Evolutionary conservation across 2,113 vertebrate genomes (phyloP).

Genomic region (Haemorhous mexicanus): DNA sequence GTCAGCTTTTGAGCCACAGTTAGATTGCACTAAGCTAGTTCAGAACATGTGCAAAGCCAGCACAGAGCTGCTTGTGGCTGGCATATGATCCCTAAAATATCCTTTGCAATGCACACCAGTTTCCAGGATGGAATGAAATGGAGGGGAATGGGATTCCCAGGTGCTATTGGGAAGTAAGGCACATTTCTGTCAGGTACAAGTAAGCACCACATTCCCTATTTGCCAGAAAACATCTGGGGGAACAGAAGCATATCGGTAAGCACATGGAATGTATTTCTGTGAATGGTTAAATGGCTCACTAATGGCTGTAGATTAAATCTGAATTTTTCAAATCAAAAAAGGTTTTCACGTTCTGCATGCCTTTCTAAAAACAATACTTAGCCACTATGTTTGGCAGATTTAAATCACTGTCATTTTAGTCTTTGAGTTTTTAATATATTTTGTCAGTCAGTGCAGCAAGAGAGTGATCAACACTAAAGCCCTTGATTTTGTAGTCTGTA

Average conservation of each 20-base stretch:
- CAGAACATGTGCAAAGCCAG: not conserved
- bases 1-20: not conserved
- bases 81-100: not conserved
- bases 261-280: not conserved
- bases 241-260: rapidly evolving
- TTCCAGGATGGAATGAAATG: not conserved
- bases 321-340: not conserved
- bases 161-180: not conserved
- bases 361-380: not conserved
- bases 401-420: not conserved
- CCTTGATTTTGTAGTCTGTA: not conserved
- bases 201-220: rapidly evolving
- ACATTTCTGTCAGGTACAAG: not conserved
- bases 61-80: not conserved
- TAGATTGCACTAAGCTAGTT: not conserved
- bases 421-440: not conserved
- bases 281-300: not conserved
- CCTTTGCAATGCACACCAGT: not conserved
- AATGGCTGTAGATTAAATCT: not conserved
- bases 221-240: not conserved
- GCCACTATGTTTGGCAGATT: not conserved
- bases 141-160: not conserved
- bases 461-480: not conserved
- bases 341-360: not conserved
- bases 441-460: not conserved